Evolutionary conservation across 2,113 vertebrate species (phyloP).

Genomic region (Pachycephala philippinensis): DNA sequence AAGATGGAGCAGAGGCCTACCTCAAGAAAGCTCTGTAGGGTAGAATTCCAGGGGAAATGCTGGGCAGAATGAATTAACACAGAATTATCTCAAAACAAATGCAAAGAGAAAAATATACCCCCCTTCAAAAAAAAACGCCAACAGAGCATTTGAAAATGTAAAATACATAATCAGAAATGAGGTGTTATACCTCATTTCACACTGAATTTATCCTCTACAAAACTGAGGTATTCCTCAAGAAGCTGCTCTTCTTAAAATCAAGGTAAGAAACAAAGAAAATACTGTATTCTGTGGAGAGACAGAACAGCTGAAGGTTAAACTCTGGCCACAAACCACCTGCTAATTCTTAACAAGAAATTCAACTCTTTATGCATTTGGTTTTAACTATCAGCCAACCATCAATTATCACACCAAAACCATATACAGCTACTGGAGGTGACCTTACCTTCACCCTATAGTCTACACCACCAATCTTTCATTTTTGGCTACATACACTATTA

Average conservation of each 20-base stretch:
- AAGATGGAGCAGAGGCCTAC: background rate
- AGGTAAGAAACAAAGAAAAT: background rate
- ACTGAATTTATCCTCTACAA: background rate
- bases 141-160: background rate
- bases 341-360: constrained; percentile 14
- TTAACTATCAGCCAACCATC: constrained; percentile 43
- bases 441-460: constrained; percentile 69
- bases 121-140: background rate
- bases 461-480: constrained; percentile 62
- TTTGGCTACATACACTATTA: constrained; percentile 57
- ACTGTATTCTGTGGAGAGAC: background rate
- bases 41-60: background rate
- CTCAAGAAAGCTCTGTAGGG: background rate
- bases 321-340: background rate
- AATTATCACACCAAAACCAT: constrained; percentile 19
- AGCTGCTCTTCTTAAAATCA: background rate
- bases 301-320: background rate
- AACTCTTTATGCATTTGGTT: background rate
- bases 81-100: background rate
- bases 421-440: constrained; percentile 27
- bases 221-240: background rate
- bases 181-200: background rate
- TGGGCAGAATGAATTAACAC: background rate
- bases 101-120: background rate
- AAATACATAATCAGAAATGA: background rate